These are phyloP conservation scores for Corvus moneduloides DNA, from an alignment of 2,113 vertebrate species.

Conservation along the genomic window DNA sequence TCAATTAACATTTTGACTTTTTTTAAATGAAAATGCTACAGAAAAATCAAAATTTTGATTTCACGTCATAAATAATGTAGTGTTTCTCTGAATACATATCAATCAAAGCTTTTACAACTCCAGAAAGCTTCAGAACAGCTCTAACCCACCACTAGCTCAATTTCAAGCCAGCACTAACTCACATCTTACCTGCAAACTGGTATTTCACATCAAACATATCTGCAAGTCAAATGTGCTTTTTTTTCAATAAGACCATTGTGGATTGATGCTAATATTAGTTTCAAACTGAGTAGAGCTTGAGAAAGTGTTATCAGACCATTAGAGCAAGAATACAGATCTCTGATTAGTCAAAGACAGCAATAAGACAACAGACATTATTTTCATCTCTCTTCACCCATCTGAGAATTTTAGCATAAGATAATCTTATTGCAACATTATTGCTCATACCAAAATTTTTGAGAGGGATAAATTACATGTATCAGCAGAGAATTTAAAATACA, in stretches of 20 bases:
- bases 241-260: neutral
- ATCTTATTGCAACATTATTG: neutral
- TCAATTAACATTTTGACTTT: neutral
- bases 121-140: neutral
- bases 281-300: neutral
- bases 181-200: neutral
- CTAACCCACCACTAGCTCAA: neutral
- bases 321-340: neutral
- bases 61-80: neutral
- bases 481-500: neutral
- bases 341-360: neutral
- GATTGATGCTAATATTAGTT: neutral
- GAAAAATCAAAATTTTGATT: neutral
- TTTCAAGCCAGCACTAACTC: neutral
- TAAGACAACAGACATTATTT: neutral
- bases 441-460: neutral
- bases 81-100: neutral
- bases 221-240: neutral
- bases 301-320: neutral
- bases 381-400: neutral
- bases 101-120: neutral
- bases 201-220: neutral
- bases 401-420: neutral
- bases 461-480: neutral
- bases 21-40: neutral